A percentile compares a stretch with the other conserved stretches of the same genome.
These are phyloP conservation scores for Macrotis lagotis DNA, from an alignment of 2,113 vertebrate species.

Conservation along the genomic window DNA sequence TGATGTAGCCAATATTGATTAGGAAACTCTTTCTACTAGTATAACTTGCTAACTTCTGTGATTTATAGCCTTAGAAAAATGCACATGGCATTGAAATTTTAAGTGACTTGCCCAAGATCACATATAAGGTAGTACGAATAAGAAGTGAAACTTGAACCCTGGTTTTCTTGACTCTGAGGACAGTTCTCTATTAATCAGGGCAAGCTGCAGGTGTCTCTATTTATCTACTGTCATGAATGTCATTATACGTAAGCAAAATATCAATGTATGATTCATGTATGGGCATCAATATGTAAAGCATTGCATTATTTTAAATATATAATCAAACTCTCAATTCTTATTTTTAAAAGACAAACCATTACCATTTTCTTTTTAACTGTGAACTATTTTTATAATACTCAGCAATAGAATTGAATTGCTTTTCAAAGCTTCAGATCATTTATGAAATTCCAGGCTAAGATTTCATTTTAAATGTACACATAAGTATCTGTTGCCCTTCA, in stretches of 20 bases:
- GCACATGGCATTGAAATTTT: not conserved
- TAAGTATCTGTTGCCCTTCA: conserved; percentile 63
- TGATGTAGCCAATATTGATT: not conserved
- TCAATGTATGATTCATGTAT: not conserved
- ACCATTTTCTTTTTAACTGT: not conserved
- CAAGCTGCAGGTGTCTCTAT: not conserved
- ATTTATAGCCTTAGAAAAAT: not conserved
- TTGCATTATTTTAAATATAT: not conserved
- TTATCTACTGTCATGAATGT: not conserved
- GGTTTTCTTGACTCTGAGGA: not conserved
- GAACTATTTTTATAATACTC: not conserved
- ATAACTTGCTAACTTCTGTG: not conserved
- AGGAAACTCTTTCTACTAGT: not conserved
- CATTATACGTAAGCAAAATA: not conserved
- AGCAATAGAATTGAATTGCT: conserved; percentile 42
- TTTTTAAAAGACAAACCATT: not conserved
- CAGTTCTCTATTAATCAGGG: not conserved
- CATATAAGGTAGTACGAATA: not conserved
- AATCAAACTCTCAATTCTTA: not conserved
- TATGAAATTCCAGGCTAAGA: conserved; percentile 60
- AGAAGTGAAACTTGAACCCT: not conserved
- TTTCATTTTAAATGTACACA: conserved; percentile 68
- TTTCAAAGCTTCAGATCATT: conserved; percentile 62
- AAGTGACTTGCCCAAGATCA: not conserved
- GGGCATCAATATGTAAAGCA: not conserved